These are phyloP conservation scores for Solea senegalensis DNA, from an alignment of 2,113 vertebrate genomes.

Conservation along the genomic window DNA sequence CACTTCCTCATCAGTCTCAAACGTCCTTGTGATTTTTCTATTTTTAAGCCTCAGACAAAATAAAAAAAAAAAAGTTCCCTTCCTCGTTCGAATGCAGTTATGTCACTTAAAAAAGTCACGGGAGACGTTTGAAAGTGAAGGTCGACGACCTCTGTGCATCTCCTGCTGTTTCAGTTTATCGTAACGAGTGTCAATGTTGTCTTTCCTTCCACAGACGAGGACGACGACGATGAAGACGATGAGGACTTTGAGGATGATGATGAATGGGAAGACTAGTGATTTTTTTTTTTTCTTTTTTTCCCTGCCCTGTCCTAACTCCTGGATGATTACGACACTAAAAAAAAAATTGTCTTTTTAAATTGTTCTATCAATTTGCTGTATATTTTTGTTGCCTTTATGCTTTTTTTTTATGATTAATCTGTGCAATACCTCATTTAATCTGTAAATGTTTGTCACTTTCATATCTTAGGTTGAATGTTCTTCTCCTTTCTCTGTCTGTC, in stretches of 20 bases:
- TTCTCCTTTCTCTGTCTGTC: conserved; percentile 18
- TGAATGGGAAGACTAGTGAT: conserved; percentile 95
- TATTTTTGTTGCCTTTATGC: conserved; percentile 97
- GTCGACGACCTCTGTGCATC: not conserved
- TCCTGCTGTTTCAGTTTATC: not conserved
- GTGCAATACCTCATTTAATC: conserved; percentile 99
- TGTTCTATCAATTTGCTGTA: conserved; percentile 95
- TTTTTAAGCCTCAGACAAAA: conserved; percentile 1
- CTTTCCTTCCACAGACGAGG: conserved; percentile 85
- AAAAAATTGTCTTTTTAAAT: conserved; percentile 90
- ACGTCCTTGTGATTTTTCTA: conserved; percentile 2
- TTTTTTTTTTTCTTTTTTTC: conserved; percentile 26
- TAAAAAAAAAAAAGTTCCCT: not conserved
- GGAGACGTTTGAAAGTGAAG: not conserved
- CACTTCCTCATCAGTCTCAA: conserved; percentile 25
- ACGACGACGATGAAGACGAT: conserved; percentile 95
- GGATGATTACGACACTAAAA: conserved; percentile 88
- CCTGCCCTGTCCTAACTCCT: conserved; percentile 37
- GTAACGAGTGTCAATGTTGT: not conserved
- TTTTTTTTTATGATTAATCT: conserved; percentile 89
- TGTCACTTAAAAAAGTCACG: not conserved
- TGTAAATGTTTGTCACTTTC: conserved; percentile 90
- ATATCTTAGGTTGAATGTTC: conserved; percentile 69
- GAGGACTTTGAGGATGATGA: conserved; percentile 98
- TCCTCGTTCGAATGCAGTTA: not conserved